Evolutionary conservation across 1,140 invertebrate genomes (phyloP), one percentile per base, ranked within the genome.

Genomic region (Leptinotarsa defecta): DNA sequence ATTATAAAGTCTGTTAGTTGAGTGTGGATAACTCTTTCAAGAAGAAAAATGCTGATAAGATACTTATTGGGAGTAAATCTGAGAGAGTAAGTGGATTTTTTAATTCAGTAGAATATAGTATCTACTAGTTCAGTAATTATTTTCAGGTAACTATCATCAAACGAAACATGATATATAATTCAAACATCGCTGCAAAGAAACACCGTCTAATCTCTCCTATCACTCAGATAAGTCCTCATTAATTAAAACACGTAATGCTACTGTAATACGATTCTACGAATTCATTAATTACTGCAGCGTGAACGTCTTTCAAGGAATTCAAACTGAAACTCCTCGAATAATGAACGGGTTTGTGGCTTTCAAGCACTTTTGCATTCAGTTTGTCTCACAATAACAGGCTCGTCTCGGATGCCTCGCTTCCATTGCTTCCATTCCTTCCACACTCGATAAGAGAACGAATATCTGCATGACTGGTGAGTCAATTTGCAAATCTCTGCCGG

Each of bases 161-260:
- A 43, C 34, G 34, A 43, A 43, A 11, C 34, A 43, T 43, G 8
- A 57, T 57, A 19, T 57, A 57, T 57, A 57, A 57, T 57, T 17
- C 52, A 57, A 57, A 17, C 52, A n/a, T 57, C 8, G 34, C 34
- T 15, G 6, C 52, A 15, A 57, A 19, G n/a, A 57, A 5, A 57
- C 5, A 2, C n/a, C 52, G 52, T 57, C 52, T 57, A 57, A 57
- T 11, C 52, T n/a, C 52, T 57, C 52, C 13, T 19, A 57, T 57
- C 52, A 1, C 52, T 15, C 52, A 57, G 52, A 57, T 57, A 57
- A 57, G 15, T 15, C 52, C 15, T 57, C 13, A 57, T 57, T 57
- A 57, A 57, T 57, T 57, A 19, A 57, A 57, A 57, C 52, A 57
- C 52, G 52, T 57, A 57, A 57, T 57, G 52, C 52, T 19, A 57